Evolutionary conservation across 1,140 invertebrate species (phyloP), one percentile per base, ranked within the genome.

Genomic region (Nephila pilipes): DNA sequence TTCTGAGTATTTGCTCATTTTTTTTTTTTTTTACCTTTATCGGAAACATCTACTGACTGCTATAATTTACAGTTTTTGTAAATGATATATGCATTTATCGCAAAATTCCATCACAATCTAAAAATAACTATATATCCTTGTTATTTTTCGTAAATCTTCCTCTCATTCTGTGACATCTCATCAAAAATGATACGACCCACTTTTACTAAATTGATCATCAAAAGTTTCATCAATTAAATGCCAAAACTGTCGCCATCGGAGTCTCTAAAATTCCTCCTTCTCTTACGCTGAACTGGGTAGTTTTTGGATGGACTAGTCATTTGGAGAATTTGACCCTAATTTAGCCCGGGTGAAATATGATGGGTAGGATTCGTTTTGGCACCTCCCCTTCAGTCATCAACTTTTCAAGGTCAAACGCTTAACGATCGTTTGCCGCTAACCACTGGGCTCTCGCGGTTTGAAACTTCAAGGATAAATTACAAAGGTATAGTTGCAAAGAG

Each of bases 401-500:
- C 10, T 75, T 75, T 75, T 75, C 69, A 75, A 75, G 69, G 69
- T 18, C 69, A 60, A 22, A 4, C 58, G 22, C 20, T 46, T 60
- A 60, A 60, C 58, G 58, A 60, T 60, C 58, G 22, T 22, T 60
- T 22, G 22, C 16, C 58, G 58, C 58, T 22, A 1, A 14, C 46
- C 20, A 22, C 16, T 18, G 58, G 20, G 5, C 16, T 60, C 14
- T 36, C 69, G 69, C 69, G 25, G 69, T 18, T 75, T 29, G 18
- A 18, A 29, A 75, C 29, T 6, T 75, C 69, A 75, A 75, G 69
- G 69, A 75, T 75, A 75, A 36, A 36, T 14, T 75, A 20, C 69
- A 75, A 75, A 75, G 69, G 69, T 75, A 75, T 75, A 75, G 69
- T 75, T 75, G 36, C 25, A 75, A 75, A 75, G 69, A 29, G 25